Evolutionary conservation across 2,888 invertebrate genomes (phyloP).

Genomic region (Drosophila niveifrons): DNA sequence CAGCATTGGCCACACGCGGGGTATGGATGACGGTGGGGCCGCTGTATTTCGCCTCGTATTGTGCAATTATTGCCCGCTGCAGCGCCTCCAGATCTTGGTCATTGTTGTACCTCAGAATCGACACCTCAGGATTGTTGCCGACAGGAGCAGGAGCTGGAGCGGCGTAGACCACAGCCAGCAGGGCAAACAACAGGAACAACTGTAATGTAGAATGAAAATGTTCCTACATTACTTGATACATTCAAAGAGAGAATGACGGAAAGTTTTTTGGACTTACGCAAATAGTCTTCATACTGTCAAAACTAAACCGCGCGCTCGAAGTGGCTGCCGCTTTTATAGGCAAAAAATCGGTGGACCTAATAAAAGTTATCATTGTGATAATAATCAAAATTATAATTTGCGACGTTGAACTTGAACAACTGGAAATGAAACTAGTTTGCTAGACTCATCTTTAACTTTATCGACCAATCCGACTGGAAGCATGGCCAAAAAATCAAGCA

Average conservation of each 20-base stretch:
- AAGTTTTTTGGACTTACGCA: constrained; percentile 50
- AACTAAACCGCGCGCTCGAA: constrained; percentile 54
- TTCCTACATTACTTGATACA: too few species aligned
- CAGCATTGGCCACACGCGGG: constrained; percentile 52
- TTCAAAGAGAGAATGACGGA: not conserved
- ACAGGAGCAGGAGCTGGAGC: constrained; percentile 48
- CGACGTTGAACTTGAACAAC: constrained; percentile 74
- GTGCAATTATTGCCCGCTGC: constrained; percentile 78
- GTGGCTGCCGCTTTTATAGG: constrained; percentile 57
- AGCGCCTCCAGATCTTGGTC: constrained; percentile 74
- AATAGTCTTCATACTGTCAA: constrained; percentile 59
- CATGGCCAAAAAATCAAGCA: constrained; percentile 7
- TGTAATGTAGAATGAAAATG: constrained; percentile 16
- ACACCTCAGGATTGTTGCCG: constrained; percentile 60
- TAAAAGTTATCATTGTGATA: constrained; percentile 48
- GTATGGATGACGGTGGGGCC: constrained; percentile 76
- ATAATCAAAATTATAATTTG: constrained; percentile 69
- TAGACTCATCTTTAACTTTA: constrained; percentile 51
- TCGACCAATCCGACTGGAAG: constrained; percentile 9
- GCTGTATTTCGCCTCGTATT: constrained; percentile 74
- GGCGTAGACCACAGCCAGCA: constrained; percentile 50
- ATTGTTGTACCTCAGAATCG: constrained; percentile 69
- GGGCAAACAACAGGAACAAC: constrained; percentile 55
- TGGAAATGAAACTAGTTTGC: constrained; percentile 64
- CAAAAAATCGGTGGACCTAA: constrained; percentile 25